Conservation (phyloP, 2,113 vertebrate genomes). For the Aramus guarauna region DNA sequence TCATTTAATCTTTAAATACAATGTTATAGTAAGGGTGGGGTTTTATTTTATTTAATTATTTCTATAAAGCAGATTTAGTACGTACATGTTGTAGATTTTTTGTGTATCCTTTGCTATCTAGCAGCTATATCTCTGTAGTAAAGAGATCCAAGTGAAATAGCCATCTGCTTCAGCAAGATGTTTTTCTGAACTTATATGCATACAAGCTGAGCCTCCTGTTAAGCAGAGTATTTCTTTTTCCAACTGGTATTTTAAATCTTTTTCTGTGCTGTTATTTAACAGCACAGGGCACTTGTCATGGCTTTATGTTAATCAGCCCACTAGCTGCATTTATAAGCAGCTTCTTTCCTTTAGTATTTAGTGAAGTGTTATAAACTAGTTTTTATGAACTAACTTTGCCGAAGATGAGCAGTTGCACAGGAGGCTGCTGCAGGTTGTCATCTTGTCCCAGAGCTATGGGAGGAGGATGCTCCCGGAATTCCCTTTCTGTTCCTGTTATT, state of each 20-base stretch:
- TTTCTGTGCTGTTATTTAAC: background rate
- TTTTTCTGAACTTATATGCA: background rate
- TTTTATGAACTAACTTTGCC: background rate
- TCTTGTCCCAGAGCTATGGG: background rate
- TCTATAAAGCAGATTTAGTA: background rate
- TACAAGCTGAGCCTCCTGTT: background rate
- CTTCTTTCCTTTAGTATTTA: background rate
- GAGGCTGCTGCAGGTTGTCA: background rate
- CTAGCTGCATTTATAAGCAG: background rate
- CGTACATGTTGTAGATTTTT: background rate
- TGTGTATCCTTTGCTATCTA: background rate
- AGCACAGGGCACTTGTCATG: background rate
- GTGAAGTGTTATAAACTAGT: background rate
- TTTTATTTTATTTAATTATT: background rate
- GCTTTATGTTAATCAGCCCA: background rate
- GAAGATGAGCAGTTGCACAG: background rate
- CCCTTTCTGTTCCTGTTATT: background rate
- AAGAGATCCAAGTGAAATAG: background rate
- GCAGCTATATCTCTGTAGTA: background rate
- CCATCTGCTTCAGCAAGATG: background rate
- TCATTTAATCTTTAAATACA: background rate
- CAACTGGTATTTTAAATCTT: background rate
- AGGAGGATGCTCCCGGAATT: background rate
- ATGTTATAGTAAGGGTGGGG: background rate
- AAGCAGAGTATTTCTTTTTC: background rate